Percentiles rank a stretch among this genome's conserved stretches.
Conservation (phyloP, 2,888 invertebrate species). For the Heliconius erato region DNA sequence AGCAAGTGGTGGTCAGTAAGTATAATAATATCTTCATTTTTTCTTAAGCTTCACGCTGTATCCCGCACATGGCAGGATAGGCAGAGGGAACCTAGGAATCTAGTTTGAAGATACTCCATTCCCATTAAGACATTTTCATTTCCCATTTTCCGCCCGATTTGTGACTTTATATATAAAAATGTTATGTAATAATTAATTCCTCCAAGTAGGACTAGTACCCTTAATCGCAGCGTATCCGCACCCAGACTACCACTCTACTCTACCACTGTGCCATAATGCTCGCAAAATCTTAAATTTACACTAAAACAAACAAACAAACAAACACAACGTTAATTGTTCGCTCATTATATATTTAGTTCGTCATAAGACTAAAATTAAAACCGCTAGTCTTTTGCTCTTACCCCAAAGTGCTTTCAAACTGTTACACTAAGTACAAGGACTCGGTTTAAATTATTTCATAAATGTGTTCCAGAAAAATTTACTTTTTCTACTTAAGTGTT, state of each 20-base stretch:
- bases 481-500: neutral
- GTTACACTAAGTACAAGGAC: neutral
- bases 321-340: neutral
- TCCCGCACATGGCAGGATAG: neutral
- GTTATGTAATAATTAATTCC: too few relatives aligned
- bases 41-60: neutral
- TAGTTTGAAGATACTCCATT: too few relatives aligned
- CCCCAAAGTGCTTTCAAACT: neutral
- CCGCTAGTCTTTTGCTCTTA: slow-evolving; percentile 22
- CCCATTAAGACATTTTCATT: too few relatives aligned
- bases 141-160: too few relatives aligned
- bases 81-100: neutral
- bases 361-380: slow-evolving; percentile 24
- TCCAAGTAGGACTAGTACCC: too few relatives aligned
- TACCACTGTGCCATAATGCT: too few relatives aligned
- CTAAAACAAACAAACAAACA: too few relatives aligned
- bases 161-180: too few relatives aligned
- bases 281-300: too few relatives aligned
- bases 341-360: slow-evolving; percentile 21
- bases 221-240: too few relatives aligned
- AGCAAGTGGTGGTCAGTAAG: neutral
- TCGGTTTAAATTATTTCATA: slow-evolving; percentile 19
- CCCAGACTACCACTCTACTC: too few relatives aligned
- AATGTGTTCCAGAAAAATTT: neutral
- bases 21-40: neutral